A percentile compares a stretch with the other conserved stretches of the same genome.
These are phyloP conservation scores for Tyrophagus putrescentiae DNA, from an alignment of 1,140 invertebrate genomes.

Conservation along the genomic window DNA sequence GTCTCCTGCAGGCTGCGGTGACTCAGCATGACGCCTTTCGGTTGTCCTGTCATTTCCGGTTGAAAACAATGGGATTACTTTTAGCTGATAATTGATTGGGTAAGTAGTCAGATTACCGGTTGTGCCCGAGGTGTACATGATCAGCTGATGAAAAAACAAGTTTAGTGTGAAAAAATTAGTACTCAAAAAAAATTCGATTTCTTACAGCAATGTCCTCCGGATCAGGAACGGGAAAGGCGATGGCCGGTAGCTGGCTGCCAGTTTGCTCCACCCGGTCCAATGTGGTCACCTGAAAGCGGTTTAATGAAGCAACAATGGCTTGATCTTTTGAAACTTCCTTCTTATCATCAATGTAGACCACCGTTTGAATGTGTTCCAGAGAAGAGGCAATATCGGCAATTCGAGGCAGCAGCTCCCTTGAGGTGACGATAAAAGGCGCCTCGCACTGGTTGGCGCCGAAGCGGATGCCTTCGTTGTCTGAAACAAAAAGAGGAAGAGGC, in stretches of 20 bases:
- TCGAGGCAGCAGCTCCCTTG: conserved; percentile 40
- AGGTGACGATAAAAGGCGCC: conserved; percentile 42
- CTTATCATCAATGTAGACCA: conserved; percentile 15
- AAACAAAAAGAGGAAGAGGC: not conserved
- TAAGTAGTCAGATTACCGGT: conserved; percentile 61
- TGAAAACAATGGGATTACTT: too few species aligned
- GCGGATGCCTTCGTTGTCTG: conserved; percentile 79
- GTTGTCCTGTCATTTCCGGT: too few species aligned
- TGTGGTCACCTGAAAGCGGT: not conserved
- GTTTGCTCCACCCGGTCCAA: conserved; percentile 22
- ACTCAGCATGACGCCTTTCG: conserved; percentile 29
- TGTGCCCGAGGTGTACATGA: conserved; percentile 30
- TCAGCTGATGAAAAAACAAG: too few species aligned
- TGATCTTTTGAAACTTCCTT: not conserved
- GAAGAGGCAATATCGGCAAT: not conserved
- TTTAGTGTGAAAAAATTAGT: too few species aligned
- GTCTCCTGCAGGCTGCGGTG: conserved; percentile 38
- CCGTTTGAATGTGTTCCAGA: not conserved
- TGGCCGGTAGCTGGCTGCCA: not conserved
- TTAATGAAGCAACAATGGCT: too few species aligned
- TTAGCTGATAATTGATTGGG: too few species aligned
- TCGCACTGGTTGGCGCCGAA: conserved; percentile 93
- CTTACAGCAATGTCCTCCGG: conserved; percentile 58
- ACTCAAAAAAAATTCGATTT: too few species aligned
- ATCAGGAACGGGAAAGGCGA: too few species aligned